A percentile compares a stretch with the other conserved stretches of the same genome.
These are phyloP conservation scores for Pseudorasbora parva DNA, from an alignment of 2,113 vertebrate species.

Conservation along the genomic window DNA sequence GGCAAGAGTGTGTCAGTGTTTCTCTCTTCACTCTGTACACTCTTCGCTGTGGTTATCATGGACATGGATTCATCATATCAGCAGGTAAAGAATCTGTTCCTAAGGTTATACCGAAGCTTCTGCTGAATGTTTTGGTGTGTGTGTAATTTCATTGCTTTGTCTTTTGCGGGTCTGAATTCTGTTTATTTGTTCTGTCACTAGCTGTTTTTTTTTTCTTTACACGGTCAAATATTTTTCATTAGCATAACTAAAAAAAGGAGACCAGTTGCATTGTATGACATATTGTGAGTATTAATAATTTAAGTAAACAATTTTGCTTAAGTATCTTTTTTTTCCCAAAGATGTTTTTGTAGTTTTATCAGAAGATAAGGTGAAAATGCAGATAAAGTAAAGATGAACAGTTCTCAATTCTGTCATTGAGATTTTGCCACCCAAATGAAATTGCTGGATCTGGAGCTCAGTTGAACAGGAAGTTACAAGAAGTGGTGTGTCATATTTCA, in stretches of 20 bases:
- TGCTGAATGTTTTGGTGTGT: neutral
- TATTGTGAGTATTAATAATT: neutral
- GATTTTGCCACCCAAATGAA: neutral
- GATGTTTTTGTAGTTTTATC: neutral
- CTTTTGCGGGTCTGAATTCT: neutral
- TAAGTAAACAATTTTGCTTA: neutral
- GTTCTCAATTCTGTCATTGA: neutral
- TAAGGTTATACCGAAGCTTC: neutral
- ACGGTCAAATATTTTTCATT: neutral
- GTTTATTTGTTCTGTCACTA: neutral
- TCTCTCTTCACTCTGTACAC: neutral
- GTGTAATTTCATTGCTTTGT: too few species aligned
- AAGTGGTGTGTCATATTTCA: neutral
- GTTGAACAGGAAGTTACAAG: neutral
- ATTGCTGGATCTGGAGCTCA: neutral
- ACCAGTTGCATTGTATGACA: neutral
- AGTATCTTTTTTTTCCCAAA: neutral
- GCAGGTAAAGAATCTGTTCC: conserved; percentile 12
- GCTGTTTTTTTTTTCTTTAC: neutral
- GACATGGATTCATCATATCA: conserved; percentile 2
- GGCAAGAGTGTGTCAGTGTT: conserved; percentile 8
- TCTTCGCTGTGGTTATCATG: neutral
- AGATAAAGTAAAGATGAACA: too few species aligned
- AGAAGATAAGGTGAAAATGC: neutral
- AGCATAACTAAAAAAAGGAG: neutral